A percentile compares a stretch with the other conserved stretches of the same genome.
Conservation (phyloP, 2,113 vertebrate genomes). For the Rana temporaria region DNA sequence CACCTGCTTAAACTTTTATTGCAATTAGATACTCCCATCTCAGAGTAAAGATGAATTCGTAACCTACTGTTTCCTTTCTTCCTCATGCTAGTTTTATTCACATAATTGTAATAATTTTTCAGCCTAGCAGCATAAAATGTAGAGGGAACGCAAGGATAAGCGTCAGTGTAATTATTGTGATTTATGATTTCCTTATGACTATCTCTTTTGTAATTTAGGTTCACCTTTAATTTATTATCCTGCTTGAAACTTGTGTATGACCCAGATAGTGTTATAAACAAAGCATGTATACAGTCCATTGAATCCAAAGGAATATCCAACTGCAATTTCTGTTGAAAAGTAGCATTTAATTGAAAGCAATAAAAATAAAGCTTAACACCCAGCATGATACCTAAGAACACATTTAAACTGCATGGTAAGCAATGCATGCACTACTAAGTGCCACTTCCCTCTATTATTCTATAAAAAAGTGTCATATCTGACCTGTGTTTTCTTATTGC, state of each 20-base stretch:
- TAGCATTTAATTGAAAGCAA: constrained; percentile 20
- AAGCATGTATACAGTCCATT: neutral
- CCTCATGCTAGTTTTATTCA: constrained; percentile 8
- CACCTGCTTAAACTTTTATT: constrained; percentile 42
- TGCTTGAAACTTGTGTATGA: constrained; percentile 32
- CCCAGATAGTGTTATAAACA: constrained; percentile 34
- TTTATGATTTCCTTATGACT: constrained; percentile 36
- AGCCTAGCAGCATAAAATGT: constrained; percentile 4
- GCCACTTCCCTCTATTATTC: too few species aligned
- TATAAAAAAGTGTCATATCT: too few species aligned
- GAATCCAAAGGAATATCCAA: constrained; percentile 8
- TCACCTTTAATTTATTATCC: constrained; percentile 35
- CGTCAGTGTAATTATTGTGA: constrained; percentile 45
- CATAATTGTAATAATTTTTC: constrained; percentile 35
- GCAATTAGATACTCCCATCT: constrained; percentile 49
- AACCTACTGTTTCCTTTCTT: neutral
- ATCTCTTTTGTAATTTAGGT: constrained; percentile 39
- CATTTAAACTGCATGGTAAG: constrained; percentile 16
- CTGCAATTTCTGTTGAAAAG: constrained; percentile 25
- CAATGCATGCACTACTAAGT: neutral
- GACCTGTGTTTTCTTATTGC: too few species aligned
- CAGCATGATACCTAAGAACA: neutral
- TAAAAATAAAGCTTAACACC: neutral
- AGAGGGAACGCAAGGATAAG: constrained; percentile 28
- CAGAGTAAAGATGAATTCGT: constrained; percentile 40